Base-by-base conservation (phyloP, 2,888 invertebrate species). In the Eupithecia pulchellata region DNA sequence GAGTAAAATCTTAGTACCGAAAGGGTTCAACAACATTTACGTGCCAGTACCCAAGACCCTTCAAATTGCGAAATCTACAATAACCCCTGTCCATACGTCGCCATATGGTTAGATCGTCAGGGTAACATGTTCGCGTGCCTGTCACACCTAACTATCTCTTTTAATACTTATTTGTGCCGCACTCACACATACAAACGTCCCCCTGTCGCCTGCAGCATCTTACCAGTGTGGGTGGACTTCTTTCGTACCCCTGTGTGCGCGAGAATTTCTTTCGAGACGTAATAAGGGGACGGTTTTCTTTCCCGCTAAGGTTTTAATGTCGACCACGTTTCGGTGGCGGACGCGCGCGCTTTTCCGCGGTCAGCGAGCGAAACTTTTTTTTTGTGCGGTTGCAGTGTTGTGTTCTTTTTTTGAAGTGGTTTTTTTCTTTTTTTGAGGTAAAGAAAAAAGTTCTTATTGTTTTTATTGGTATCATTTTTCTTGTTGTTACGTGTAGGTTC, bases 271-370 rank as follows among this genome's bases (percentile, higher is more conserved):
- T 93, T 93, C 92, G 93, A 93, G 93, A 93, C 92, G 93, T 93
- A 93, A 93, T 93, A 93, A 94, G 93, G 94, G 94, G 93, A 93
- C 93, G 89, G 91, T 93, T 94, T 72, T 93, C 92, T 92, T 94
- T 94, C 91, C 92, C 93, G 92, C 92, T 91, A 92, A 92, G 94
- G 94, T 93, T 93, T 94, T 94, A 94, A 94, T 94, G 94, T 92
- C 90, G 92, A 93, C 92, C 93, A 92, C 93, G 93, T 88, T 94
- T 92, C 90, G 93, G 93, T 89, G 90, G 92, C 91, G 93, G 86
- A 89, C 93, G 94, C 92, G 90, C 93, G 93, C 92, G 90, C 91
- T 88, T 89, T 85, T 84, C 85, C 91, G 91, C 92, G 93, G 93
- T 91, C 90, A 87, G 84, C 80, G 81, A 75, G 78, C 73, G 78